Evolutionary conservation across 2,113 vertebrate species (phyloP), one percentile per base, ranked within the genome.

Genomic region (Colossoma macropomum): DNA sequence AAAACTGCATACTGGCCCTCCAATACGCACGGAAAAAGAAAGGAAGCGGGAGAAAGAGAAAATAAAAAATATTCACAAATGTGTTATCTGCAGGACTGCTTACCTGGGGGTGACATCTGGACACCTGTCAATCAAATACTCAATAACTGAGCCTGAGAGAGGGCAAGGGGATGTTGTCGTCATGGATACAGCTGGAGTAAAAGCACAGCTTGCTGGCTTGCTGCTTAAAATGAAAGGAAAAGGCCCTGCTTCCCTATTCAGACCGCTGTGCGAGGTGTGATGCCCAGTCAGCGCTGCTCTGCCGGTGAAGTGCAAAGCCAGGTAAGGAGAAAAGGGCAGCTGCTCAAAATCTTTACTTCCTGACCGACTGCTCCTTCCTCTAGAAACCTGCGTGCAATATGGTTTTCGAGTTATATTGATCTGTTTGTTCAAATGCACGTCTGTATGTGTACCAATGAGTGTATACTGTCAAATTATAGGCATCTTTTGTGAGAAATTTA

Each of bases 51-150:
- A 60, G 12, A 30, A 66, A 28, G 48, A 13, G 1, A 16, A 10
- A 21, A 54, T 32, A n/a, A 71, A 19, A 34, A 41, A 68, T 68
- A 71, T 10, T 23, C 23, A 54, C 68, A 75, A 77, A 70, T n/a
- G 32, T 41, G 34, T 70, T 11, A 17, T 27, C 62, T 76, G 38
- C 23, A 56, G 56, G 54, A 72, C 28, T 68, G 59, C 56, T 78
- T 78, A 86, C 77, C 79, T 84, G 75, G 27, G 87, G 90, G 92
- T 94, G 93, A 92, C 91, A 94, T 93, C 93, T 93, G 92, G 92
- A 93, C 92, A 94, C 91, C 92, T 93, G 93, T 95, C 93, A 94
- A 93, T 94, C 93, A 95, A 90, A 90, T 91, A 92, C 92, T 93
- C 92, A 93, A 93, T 91, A 91, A 91, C 86, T 81, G 91, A 93